Base-by-base conservation (phyloP, 1,140 invertebrate genomes). In the Rhyacophila brunnea region DNA sequence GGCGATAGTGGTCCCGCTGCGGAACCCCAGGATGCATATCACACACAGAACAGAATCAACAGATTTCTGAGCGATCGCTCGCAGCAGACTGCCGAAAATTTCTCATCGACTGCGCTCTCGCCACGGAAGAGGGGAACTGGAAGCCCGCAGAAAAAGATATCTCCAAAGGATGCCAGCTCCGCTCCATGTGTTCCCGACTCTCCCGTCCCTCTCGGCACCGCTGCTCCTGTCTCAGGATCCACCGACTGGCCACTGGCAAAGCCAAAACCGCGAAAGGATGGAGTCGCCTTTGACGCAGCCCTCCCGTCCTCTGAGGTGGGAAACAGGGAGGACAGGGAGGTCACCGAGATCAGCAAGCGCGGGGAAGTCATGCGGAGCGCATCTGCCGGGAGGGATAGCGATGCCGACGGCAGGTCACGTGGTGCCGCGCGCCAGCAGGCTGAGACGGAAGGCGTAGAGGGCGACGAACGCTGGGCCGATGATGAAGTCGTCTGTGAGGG, bases 21-120 rank as follows among this genome's bases (percentile, higher is more conserved):
- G 35, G 64, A 58, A 36, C 35, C 20, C 45, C 48, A 60, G 52
- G 68, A 69, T 44, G 63, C 60, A 13, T 57, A 55, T 32, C 61
- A 62, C 40, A 47, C 56, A 46, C 60, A 62, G 6, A 68, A 74
- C 55, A 74, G 78, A 40, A 66, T 84, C 43, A 73, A 76, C 49
- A 74, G 75, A 60, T 69, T 83, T 44, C 68, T 75, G 32, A 68
- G 69, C 44, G 72, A 75, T 13, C 58, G 72, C 19, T 58, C 58
- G 48, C 68, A 70, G 57, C 66, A 68, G 35, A 68, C 70, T 46
- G 36, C 62, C 63, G 38, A 66, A 67, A 50, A 67, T 66, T 17
- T 65, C 61, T 49, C 63, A 13, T 45, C 54, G 15, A n/a, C 20
- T 13, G 46, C 38, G 15, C 45, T 47, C 1, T 62, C 59, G 13